Percentiles rank a stretch among this genome's conserved stretches.
Evolutionary conservation across 2,113 vertebrate species (phyloP).

Genomic region (Cepphus grylle): DNA sequence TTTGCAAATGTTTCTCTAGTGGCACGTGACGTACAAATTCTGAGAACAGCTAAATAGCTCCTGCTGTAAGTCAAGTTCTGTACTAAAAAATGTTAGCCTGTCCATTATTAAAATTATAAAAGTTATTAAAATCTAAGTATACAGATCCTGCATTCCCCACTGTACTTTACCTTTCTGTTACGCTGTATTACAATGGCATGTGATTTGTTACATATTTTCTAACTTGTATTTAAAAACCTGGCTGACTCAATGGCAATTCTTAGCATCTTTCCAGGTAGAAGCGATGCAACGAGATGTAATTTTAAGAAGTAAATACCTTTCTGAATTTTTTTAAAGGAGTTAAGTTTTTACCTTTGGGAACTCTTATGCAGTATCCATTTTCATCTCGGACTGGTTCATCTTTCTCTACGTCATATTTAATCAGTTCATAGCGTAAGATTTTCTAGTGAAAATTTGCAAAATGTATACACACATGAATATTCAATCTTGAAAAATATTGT

Average conservation of each 20-base stretch:
- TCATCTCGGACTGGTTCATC: conserved; percentile 80
- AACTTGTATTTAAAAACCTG: background rate
- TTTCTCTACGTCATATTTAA: conserved; percentile 83
- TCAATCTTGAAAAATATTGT: background rate
- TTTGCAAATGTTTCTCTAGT: background rate
- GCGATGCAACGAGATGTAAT: background rate
- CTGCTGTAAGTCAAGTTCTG: background rate
- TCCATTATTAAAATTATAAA: background rate
- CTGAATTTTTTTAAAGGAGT: background rate
- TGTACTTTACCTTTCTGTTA: background rate
- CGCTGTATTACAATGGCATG: background rate
- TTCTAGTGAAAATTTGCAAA: conserved; percentile 61
- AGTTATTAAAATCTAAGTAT: background rate
- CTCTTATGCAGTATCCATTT: conserved; percentile 80
- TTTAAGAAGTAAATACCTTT: background rate
- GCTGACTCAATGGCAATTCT: background rate
- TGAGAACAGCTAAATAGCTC: background rate
- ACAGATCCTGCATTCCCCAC: background rate
- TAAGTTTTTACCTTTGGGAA: conserved; percentile 76
- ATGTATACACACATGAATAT: background rate
- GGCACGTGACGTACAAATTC: background rate
- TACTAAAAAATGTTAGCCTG: background rate
- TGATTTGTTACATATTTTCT: background rate
- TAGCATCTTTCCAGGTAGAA: background rate
- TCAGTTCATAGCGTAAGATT: conserved; percentile 70